Conservation (phyloP, 2,797 vertebrate genomes). For the Crypturellus tataupa region DNA sequence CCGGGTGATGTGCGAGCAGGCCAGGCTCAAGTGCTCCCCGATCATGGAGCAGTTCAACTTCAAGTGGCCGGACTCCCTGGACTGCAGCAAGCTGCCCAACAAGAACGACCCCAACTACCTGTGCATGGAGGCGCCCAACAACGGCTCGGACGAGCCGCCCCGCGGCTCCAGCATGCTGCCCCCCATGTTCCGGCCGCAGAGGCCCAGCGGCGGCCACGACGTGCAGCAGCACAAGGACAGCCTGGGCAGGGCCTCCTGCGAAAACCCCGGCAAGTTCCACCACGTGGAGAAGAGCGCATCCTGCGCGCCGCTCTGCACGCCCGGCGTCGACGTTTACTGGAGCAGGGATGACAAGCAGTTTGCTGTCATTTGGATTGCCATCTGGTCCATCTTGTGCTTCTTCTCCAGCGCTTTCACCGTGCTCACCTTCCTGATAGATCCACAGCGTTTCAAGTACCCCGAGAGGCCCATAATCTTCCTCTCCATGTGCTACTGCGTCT, state of each 20-base stretch:
- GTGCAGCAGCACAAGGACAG: conserved; percentile 79
- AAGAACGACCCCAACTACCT: conserved; percentile 97
- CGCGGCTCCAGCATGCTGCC: conserved; percentile 91
- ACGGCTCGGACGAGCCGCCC: conserved; percentile 90
- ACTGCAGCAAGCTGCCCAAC: conserved; percentile 93
- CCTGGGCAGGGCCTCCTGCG: conserved; percentile 82
- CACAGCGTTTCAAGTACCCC: conserved; percentile 95
- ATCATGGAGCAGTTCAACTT: conserved; percentile 96
- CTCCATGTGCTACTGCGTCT: conserved; percentile 98
- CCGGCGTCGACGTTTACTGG: conserved; percentile 96
- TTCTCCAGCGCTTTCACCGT: conserved; percentile 97
- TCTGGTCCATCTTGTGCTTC: conserved; percentile 97
- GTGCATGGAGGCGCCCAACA: conserved; percentile 98
- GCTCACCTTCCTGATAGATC: conserved; percentile 96
- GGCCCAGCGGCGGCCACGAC: conserved; percentile 81
- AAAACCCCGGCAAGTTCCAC: conserved; percentile 95
- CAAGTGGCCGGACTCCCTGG: conserved; percentile 94
- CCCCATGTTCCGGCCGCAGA: conserved; percentile 89
- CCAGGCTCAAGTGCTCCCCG: conserved; percentile 92
- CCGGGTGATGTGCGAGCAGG: conserved; percentile 97
- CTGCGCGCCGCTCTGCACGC: conserved; percentile 92
- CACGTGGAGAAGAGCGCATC: conserved; percentile 95
- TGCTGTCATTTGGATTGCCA: conserved; percentile 93
- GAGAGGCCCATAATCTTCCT: conserved; percentile 98
- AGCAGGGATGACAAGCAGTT: conserved; percentile 94